Percentiles rank a stretch among this genome's conserved stretches.
phyloP scores from a whole-genome alignment of 2,888 invertebrate species.

The Trissolcus brochymenae region DNA sequence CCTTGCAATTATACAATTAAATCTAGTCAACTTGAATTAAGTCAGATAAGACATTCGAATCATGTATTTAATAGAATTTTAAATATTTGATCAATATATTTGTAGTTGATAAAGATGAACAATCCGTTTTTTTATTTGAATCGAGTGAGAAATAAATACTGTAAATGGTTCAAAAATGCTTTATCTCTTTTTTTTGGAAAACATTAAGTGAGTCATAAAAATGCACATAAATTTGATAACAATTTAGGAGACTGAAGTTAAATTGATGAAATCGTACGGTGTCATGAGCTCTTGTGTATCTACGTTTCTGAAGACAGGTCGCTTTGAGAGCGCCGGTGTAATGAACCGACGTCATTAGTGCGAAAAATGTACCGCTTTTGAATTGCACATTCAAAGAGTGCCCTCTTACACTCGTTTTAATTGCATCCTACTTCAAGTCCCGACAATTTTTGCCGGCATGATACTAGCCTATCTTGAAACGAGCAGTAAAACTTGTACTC shows the following conservation, averaged over 20 bases:
- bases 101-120: too few species aligned
- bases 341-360: constrained; percentile 50
- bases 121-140: too few species aligned
- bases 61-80: too few species aligned
- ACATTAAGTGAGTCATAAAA: too few species aligned
- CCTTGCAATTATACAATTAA: too few species aligned
- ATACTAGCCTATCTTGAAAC: constrained; percentile 19
- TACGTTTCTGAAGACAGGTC: constrained; percentile 33
- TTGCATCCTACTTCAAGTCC: constrained; percentile 31
- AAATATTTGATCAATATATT: too few species aligned
- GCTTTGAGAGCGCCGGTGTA: constrained; percentile 34
- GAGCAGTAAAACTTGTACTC: not conserved
- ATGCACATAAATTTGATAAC: not conserved
- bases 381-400: constrained; percentile 38
- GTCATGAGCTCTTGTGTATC: constrained; percentile 23
- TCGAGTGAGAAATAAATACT: too few species aligned
- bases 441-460: constrained; percentile 22
- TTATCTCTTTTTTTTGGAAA: too few species aligned
- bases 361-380: constrained; percentile 49
- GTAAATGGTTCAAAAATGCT: too few species aligned
- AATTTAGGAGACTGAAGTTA: constrained; percentile 1
- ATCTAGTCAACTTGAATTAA: too few species aligned
- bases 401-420: constrained; percentile 36
- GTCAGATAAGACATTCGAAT: too few species aligned
- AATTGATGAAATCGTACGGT: constrained; percentile 24